Percentiles rank a stretch among this genome's conserved stretches.
phyloP scores from a whole-genome alignment of 1,140 invertebrate genomes.

The Conus betulinus region DNA sequence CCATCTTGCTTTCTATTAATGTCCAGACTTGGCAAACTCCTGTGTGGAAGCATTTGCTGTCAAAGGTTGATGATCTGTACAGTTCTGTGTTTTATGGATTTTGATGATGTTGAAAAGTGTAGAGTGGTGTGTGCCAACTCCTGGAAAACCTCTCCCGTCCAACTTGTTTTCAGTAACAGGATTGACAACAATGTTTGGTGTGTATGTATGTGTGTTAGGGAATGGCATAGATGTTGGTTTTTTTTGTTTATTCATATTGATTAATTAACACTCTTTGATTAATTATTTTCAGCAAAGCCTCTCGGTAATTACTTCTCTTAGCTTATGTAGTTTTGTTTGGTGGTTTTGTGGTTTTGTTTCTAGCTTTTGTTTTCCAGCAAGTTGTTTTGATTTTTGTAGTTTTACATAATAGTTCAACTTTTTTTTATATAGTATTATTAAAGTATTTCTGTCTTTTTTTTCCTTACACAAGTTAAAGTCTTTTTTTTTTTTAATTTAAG shows the following conservation, averaged over 20 bases:
- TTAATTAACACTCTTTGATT: background rate
- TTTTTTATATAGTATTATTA: background rate
- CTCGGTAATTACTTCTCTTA: background rate
- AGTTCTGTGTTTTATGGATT: too few relatives aligned
- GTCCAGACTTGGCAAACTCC: too few relatives aligned
- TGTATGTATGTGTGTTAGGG: background rate
- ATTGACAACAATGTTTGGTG: background rate
- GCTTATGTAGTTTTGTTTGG: background rate
- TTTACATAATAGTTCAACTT: background rate
- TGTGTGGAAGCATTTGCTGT: too few relatives aligned
- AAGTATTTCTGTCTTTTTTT: background rate
- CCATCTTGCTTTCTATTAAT: too few relatives aligned
- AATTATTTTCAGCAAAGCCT: conserved; percentile 2
- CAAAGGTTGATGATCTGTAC: too few relatives aligned
- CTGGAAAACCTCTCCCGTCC: too few relatives aligned
- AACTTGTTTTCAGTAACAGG: too few relatives aligned
- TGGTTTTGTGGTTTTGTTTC: background rate
- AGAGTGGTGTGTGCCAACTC: too few relatives aligned
- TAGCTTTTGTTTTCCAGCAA: background rate
- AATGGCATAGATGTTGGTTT: background rate
- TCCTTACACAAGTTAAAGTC: too few relatives aligned
- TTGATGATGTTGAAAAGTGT: too few relatives aligned
- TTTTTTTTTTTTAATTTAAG: too few relatives aligned
- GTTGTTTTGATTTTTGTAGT: background rate
- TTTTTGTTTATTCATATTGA: background rate